Base-by-base conservation (phyloP, 2,113 vertebrate genomes). In the Synchiropus splendidus region DNA sequence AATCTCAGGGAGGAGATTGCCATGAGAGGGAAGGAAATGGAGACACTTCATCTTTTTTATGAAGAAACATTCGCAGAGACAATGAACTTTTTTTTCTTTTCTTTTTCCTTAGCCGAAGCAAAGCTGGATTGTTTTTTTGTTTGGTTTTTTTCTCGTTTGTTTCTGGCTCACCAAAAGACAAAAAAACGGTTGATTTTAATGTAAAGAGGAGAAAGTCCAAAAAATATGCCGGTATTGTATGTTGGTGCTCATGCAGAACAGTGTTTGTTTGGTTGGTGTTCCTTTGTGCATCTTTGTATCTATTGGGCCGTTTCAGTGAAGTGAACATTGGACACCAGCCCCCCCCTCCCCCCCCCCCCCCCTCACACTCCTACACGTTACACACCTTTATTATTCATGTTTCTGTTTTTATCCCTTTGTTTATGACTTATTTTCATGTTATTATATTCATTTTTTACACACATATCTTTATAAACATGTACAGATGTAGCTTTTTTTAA, bases 261-360 rank as follows among this genome's bases (percentile, higher is more conserved):
- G 78, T 79, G 71, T 80, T 79, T 86, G 82, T 83, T 89, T 86
- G 84, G 81, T 90, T 87, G 74, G 86, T 88, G 90, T 87, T 87
- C 89, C 83, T 74, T 88, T 89, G 85, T 88, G 82, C 84, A 83
- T 84, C 85, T 85, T 87, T 89, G 77, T 68, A 79, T 78, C 82
- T 85, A 81, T 88, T 85, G 86, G 82, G 80, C 81, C 78, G 83
- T 85, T 85, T 85, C 85, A 83, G 80, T 87, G 85, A 88, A 80
- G 79, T 77, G 68, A 79, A 81, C 80, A 71, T 80, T 61, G 61
- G 75, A 75, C 51, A 64, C 73, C 73, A 78, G 70, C 71, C 69
- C 49, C 65, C 62, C 44, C 21, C 21, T 5, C 4, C 21, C 4
- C 21, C 21, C 21, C 21, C 21, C 21, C 21, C 21, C 21, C 21